phyloP scores from a whole-genome alignment of 2,888 invertebrate species.

The Resseliella maxima region DNA sequence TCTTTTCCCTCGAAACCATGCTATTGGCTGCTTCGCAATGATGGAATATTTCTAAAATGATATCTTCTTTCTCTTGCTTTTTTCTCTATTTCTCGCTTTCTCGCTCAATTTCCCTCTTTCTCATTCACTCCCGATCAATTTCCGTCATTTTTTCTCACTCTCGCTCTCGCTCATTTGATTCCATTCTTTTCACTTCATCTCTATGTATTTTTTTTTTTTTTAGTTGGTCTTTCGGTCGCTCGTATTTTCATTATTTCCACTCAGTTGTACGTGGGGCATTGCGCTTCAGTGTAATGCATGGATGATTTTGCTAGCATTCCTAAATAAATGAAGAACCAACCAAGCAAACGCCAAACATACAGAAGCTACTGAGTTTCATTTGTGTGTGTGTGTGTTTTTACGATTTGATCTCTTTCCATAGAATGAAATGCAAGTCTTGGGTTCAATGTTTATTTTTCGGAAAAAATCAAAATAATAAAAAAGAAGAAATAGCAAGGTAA shows the following conservation, averaged over 20 bases:
- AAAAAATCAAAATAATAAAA: not conserved
- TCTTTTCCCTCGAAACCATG: not conserved
- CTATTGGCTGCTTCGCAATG: not conserved
- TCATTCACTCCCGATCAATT: too few relatives aligned
- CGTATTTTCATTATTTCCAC: not conserved
- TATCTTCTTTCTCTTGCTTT: too few relatives aligned
- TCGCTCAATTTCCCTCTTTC: too few relatives aligned
- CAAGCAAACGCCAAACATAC: not conserved
- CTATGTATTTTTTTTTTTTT: too few relatives aligned
- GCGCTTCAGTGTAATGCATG: conserved; percentile 51
- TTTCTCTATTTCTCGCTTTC: too few relatives aligned
- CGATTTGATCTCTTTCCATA: conserved; percentile 1
- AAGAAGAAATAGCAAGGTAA: not conserved
- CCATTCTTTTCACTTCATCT: too few relatives aligned
- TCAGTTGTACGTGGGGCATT: conserved; percentile 27
- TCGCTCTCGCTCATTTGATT: too few relatives aligned
- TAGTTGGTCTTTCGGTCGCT: too few relatives aligned
- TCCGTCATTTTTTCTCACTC: not conserved
- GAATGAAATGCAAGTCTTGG: not conserved
- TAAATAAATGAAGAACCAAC: not conserved
- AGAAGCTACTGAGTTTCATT: not conserved
- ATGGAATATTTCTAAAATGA: conserved; percentile 3
- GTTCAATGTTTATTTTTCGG: conserved; percentile 41
- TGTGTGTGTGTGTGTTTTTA: not conserved
- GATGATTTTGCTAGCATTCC: conserved; percentile 46